Evolutionary conservation across 2,888 invertebrate species (phyloP), one percentile per base, ranked within the genome.

Genomic region (Macrophya annulata): DNA sequence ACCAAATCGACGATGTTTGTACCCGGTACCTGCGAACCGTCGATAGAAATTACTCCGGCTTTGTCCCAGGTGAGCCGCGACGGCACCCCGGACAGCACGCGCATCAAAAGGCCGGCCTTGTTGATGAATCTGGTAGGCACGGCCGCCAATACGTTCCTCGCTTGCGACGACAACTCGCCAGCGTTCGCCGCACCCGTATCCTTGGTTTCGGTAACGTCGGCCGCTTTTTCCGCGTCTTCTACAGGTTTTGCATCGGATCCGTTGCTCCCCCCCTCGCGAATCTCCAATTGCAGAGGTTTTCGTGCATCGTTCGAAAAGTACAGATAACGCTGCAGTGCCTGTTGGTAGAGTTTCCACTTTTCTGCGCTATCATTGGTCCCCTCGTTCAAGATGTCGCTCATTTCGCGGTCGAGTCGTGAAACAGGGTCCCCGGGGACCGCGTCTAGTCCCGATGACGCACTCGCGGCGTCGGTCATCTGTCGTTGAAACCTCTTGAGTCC

Each of bases 1-100:
- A 85, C 51, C 25, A 86, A 84, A 74, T 85, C 87, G 25, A 87
- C 79, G 37, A 86, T 86, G 68, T 86, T 87, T n/a, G 85, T 85
- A 51, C 85, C 85, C 8, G 68, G 62, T 21, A 86, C 74, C 1
- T 55, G 10, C 12, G 72, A 62, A 12, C 79, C 86, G 25, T 76
- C 51, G 4, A 87, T 48, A 21, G 25, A 68, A 17, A 84, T 45
- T 12, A 6, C 8, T 1, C 86, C 85, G n/a, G 31, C 15, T 15
- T 65, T 62, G 68, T 86, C 72, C 85, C 85, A 86, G 0, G 21
- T 65, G 45, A 87, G 77, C 0, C 45, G 45, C 17, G 74, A 48
- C 15, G 74, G 6, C 15, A 31, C 10, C 9, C 12, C 21, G 25
- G n/a, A 8, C 48, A 74, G 25, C 48, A 25, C 1, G 1, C 48